A percentile compares a stretch with the other conserved stretches of the same genome.
phyloP scores from a whole-genome alignment of 2,797 vertebrate species.

The Gallinago nigripennis region DNA sequence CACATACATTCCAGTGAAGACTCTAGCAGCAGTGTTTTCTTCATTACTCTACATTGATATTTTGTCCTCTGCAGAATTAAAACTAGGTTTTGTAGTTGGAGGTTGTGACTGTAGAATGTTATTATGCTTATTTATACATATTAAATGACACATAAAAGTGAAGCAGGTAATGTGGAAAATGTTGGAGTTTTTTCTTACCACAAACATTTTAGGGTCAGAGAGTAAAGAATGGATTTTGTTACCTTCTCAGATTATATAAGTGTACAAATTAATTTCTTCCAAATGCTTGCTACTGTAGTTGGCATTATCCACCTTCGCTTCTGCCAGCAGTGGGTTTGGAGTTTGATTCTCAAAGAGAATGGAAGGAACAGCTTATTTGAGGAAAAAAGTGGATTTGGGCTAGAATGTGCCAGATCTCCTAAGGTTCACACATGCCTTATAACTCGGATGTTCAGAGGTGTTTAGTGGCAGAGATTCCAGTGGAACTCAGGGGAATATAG shows the following conservation, averaged over 20 bases:
- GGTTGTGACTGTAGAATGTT: background rate
- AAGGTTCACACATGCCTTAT: background rate
- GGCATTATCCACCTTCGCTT: background rate
- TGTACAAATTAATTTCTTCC: constrained; percentile 50
- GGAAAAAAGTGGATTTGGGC: background rate
- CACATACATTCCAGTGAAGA: background rate
- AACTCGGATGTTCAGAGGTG: fast-evolving
- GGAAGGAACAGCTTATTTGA: constrained; percentile 9
- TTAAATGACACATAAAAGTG: constrained; percentile 1
- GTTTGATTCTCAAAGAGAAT: background rate
- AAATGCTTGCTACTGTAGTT: constrained; percentile 56
- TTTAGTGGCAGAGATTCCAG: background rate
- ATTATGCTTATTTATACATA: constrained; percentile 4
- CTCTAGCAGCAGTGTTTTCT: background rate
- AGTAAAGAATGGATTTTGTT: constrained; percentile 17
- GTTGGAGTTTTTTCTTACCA: background rate
- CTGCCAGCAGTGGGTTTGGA: constrained; percentile 26
- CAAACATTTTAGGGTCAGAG: background rate
- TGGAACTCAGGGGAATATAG: background rate
- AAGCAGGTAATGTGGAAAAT: constrained; percentile 22
- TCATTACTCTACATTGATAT: background rate
- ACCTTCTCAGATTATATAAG: constrained; percentile 21
- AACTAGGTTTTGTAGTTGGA: constrained; percentile 6
- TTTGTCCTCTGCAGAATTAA: background rate
- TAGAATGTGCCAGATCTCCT: background rate